phyloP scores from a whole-genome alignment of 2,113 vertebrate genomes.

The Lates calcarifer region DNA sequence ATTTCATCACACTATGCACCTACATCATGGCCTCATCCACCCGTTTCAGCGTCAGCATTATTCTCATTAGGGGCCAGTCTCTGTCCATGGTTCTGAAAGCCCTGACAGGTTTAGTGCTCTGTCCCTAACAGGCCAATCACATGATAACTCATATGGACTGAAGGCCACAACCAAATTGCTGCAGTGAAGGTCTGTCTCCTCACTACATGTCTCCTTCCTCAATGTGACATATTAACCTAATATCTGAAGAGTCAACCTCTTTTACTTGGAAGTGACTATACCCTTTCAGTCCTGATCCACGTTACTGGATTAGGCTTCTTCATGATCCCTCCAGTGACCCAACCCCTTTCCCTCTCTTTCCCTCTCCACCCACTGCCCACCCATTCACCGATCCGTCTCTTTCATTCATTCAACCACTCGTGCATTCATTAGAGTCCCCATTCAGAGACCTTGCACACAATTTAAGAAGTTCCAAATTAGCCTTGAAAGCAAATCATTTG shows the following conservation, averaged over 20 bases:
- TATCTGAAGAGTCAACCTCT: background rate
- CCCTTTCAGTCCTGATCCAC: background rate
- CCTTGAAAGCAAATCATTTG: slow-evolving; percentile 48
- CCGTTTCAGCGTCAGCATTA: slow-evolving; percentile 20
- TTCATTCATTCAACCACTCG: slow-evolving; percentile 19
- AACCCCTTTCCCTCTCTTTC: background rate
- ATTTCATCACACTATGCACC: slow-evolving; percentile 32
- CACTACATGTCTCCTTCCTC: background rate
- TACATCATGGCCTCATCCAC: slow-evolving; percentile 20
- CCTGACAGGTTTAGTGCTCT: slow-evolving; percentile 42
- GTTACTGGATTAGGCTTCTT: no score
- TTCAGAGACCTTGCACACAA: background rate
- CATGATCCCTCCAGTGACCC: slow-evolving; percentile 35
- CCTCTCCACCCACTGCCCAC: slow-evolving; percentile 30
- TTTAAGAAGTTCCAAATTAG: slow-evolving; percentile 44
- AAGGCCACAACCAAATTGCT: slow-evolving; percentile 23
- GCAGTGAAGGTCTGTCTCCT: slow-evolving; percentile 12
- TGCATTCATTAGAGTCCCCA: slow-evolving; percentile 19
- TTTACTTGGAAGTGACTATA: background rate
- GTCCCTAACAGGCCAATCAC: slow-evolving; percentile 33
- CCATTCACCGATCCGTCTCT: slow-evolving; percentile 44
- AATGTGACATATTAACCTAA: background rate
- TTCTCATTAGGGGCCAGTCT: slow-evolving; percentile 17
- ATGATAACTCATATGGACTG: background rate
- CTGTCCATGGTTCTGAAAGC: slow-evolving; percentile 80